These are phyloP conservation scores for Erpetoichthys calabaricus DNA, from an alignment of 2,797 vertebrate genomes.

Conservation along the genomic window DNA sequence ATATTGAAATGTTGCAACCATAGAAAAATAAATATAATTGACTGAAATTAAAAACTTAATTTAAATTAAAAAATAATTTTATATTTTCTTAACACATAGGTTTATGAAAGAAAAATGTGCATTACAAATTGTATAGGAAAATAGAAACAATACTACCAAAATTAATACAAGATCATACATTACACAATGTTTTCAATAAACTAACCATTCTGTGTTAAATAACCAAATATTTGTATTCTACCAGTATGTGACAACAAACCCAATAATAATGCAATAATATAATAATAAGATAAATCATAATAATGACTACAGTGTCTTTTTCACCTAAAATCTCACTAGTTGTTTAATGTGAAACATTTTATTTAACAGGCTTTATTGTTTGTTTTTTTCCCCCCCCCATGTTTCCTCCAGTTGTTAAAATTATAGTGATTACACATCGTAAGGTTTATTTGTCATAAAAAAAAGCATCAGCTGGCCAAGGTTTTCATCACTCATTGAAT, in stretches of 20 bases:
- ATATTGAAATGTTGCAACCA: too few relatives aligned
- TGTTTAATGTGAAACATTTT: neutral
- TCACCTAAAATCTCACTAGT: neutral
- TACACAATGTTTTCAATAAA: too few relatives aligned
- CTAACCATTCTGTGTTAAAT: too few relatives aligned
- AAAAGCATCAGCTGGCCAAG: constrained; percentile 72
- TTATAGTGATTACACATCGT: constrained; percentile 73
- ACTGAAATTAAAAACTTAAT: too few relatives aligned
- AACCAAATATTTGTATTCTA: neutral
- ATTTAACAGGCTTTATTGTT: constrained; percentile 17
- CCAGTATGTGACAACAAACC: neutral
- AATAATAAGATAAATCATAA: neutral
- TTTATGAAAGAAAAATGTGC: too few relatives aligned
- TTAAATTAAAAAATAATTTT: too few relatives aligned
- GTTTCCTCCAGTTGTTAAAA: constrained; percentile 63
- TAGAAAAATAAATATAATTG: too few relatives aligned
- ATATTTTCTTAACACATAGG: too few relatives aligned
- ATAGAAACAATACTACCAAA: too few relatives aligned
- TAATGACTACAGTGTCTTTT: neutral
- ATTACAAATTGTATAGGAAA: too few relatives aligned
- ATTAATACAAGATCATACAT: too few relatives aligned
- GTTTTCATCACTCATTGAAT: constrained; percentile 76
- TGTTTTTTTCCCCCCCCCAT: constrained; percentile 27
- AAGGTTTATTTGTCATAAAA: constrained; percentile 70
- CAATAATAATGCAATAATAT: neutral